A percentile compares a stretch with the other conserved stretches of the same genome.
Conservation (phyloP, 2,888 invertebrate genomes). For the Sphaerophoria rueppellii region DNA sequence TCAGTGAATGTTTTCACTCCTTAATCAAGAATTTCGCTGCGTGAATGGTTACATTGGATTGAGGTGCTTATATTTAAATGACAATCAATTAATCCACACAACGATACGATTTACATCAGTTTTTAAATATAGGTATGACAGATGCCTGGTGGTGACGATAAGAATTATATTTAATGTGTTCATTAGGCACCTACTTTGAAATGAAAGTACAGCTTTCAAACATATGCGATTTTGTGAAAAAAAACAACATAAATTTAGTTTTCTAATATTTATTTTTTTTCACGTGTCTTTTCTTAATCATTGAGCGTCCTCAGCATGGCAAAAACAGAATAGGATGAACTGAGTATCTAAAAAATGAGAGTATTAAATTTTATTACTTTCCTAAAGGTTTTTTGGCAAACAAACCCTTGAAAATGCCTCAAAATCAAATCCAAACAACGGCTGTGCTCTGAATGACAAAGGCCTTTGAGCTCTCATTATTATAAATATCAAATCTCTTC, state of each 20-base stretch:
- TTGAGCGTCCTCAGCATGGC: slow-evolving; percentile 51
- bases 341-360: slow-evolving; percentile 75
- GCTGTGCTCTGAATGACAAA: slow-evolving; percentile 76
- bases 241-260: too few species aligned
- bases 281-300: slow-evolving; percentile 18
- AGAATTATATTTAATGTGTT: not conserved
- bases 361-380: not conserved
- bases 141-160: not conserved
- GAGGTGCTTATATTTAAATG: slow-evolving; percentile 5
- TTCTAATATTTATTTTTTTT: too few species aligned
- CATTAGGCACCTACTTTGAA: too few species aligned
- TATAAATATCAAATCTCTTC: slow-evolving; percentile 77
- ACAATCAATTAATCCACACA: not conserved
- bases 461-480: slow-evolving; percentile 78
- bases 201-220: too few species aligned
- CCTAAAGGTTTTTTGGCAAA: not conserved
- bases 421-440: slow-evolving; percentile 77
- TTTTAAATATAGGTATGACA: not conserved
- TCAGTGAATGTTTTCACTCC: slow-evolving; percentile 22
- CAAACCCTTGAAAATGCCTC: slow-evolving; percentile 77
- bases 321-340: slow-evolving; percentile 63
- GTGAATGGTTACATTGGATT: not conserved
- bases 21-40: slow-evolving; percentile 15
- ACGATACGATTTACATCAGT: not conserved
- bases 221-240: too few species aligned